Evolutionary conservation across 2,888 invertebrate species (phyloP).

Genomic region (Eudasyphora cyanicolor): DNA sequence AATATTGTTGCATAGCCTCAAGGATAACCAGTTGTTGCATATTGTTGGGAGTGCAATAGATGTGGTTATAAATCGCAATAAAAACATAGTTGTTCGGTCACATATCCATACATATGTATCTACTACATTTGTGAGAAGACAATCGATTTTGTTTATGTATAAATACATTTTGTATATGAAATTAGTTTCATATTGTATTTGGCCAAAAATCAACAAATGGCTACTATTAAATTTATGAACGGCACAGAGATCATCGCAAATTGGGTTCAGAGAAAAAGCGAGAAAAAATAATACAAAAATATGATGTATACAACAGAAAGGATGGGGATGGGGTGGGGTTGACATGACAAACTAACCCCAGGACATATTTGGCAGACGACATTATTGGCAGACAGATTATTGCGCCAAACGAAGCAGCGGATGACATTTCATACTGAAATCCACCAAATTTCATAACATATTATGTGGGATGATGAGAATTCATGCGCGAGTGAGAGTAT

Average conservation of each 20-base stretch:
- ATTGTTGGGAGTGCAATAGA: not conserved
- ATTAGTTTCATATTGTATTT: not conserved
- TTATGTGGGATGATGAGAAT: no score
- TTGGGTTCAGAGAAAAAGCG: not conserved
- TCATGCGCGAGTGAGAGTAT: no score
- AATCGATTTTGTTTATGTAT: not conserved
- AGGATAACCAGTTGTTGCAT: slow-evolving; percentile 17
- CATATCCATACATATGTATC: not conserved
- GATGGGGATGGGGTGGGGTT: no score
- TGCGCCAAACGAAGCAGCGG: no score
- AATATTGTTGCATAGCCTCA: slow-evolving; percentile 29
- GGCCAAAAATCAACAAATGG: not conserved
- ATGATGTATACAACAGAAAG: no score
- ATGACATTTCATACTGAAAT: no score
- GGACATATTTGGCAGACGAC: no score
- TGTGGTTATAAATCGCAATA: not conserved
- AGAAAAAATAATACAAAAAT: not conserved
- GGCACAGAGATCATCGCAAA: not conserved
- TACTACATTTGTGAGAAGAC: not conserved
- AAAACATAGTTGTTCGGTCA: not conserved
- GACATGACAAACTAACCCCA: no score
- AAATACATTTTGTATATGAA: not conserved
- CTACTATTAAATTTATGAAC: not conserved
- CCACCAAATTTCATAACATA: no score
- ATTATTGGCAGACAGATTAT: no score